phyloP scores from a whole-genome alignment of 92 coral and sea anemone species.

The Scolanthus callimorphus region DNA sequence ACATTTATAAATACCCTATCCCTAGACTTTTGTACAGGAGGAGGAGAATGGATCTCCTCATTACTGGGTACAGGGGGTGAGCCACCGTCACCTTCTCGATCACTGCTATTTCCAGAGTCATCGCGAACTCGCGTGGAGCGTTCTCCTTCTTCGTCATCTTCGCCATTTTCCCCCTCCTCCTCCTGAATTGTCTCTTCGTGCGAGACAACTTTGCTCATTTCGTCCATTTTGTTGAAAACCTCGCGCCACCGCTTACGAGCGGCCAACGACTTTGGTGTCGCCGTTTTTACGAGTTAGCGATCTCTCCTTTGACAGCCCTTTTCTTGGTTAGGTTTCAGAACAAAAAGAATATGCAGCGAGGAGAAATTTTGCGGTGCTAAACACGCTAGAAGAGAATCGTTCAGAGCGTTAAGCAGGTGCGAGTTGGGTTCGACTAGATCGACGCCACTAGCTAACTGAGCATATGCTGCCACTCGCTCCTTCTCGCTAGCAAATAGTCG shows the following conservation, averaged over 20 bases:
- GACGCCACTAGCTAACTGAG: conserved; percentile 7
- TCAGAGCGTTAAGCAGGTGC: conserved; percentile 10
- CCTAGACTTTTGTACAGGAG: conserved; percentile 44
- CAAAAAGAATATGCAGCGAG: neutral
- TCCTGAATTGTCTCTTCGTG: conserved; percentile 45
- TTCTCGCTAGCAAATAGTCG: conserved; percentile 11
- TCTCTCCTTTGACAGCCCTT: neutral
- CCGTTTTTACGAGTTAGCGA: conserved; percentile 5
- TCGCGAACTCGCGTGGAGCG: conserved; percentile 23
- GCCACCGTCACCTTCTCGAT: conserved; percentile 50
- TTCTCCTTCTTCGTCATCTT: conserved; percentile 48
- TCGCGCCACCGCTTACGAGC: conserved; percentile 17
- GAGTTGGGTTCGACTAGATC: conserved; percentile 3
- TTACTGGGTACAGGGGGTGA: conserved; percentile 53
- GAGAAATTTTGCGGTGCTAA: neutral
- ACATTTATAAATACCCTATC: conserved; percentile 79
- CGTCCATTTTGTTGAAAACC: conserved; percentile 56
- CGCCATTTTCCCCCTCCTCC: conserved; percentile 47
- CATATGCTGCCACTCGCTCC: conserved; percentile 4
- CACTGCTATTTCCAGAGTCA: conserved; percentile 64
- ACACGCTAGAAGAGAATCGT: conserved; percentile 13
- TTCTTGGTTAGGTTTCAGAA: neutral
- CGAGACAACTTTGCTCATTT: conserved; percentile 35
- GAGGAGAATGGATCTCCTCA: conserved; percentile 6
- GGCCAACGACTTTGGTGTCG: conserved; percentile 2